Evolutionary conservation across 2,113 vertebrate genomes (phyloP).

Genomic region (Phyllopteryx taeniolatus): DNA sequence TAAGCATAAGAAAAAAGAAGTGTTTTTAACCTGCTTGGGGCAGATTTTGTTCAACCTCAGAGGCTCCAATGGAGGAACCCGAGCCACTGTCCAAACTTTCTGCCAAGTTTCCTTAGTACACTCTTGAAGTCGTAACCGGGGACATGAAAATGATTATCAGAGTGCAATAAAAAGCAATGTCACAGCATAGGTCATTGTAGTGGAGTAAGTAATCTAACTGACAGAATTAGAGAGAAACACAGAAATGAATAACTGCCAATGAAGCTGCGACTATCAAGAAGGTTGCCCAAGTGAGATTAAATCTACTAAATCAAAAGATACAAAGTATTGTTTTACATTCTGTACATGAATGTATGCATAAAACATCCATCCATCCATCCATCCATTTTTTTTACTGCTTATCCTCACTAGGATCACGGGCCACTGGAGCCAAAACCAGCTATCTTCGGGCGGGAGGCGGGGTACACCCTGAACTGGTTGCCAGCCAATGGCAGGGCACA

Average conservation of each 20-base stretch:
- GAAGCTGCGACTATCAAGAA: slow-evolving; percentile 2
- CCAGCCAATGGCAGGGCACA: too few relatives aligned
- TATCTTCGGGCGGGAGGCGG: too few relatives aligned
- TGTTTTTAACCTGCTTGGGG: too few relatives aligned
- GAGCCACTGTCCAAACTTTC: background rate
- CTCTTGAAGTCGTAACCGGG: slow-evolving; percentile 4
- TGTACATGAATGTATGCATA: background rate
- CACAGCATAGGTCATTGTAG: slow-evolving; percentile 4
- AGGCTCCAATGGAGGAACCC: background rate
- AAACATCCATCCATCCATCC: too few relatives aligned
- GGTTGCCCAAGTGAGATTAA: slow-evolving; percentile 3
- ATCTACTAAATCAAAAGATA: slow-evolving; percentile 2
- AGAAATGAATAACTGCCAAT: background rate
- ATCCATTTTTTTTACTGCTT: too few relatives aligned
- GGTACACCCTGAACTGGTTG: too few relatives aligned
- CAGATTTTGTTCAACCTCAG: background rate
- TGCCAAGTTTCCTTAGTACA: slow-evolving; percentile 1
- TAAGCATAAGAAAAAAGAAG: too few relatives aligned
- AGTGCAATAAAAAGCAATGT: slow-evolving; percentile 21
- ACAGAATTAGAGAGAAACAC: background rate
- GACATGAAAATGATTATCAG: slow-evolving; percentile 23
- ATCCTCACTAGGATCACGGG: too few relatives aligned
- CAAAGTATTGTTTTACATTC: slow-evolving; percentile 3
- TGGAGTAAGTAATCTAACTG: slow-evolving; percentile 18
- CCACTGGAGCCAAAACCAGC: too few relatives aligned